Base-by-base conservation (phyloP, 2,888 invertebrate species). In the Seira sanloemensis region DNA sequence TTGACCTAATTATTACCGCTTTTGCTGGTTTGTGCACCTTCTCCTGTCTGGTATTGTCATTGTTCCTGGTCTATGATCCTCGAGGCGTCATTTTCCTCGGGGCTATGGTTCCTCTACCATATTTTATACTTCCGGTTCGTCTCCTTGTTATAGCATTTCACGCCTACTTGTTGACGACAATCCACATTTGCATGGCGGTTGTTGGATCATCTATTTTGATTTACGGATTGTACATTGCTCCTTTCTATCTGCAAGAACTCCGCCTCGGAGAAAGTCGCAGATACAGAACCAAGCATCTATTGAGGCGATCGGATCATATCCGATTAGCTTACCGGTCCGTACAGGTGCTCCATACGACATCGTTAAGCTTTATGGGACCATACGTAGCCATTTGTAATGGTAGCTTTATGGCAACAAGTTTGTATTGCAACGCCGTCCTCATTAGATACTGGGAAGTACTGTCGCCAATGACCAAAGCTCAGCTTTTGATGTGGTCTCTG, bases 61-160 rank as follows among this genome's bases (percentile, higher is more conserved):
- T 9, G n/a, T n/a, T 75, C 4, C n/a, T 75, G 5, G 1, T 75
- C 7, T 75, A 75, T 21, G 75, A 75, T 23, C 37, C 62, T 1
- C 18, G 62, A 2, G 37, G 2, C n/a, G 16, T 75, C 12, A 46
- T 75, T 37, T 75, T 66, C 37, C 23, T 75, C 2, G 75, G 75
- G 1, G 75, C 27, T 4, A 26, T 75, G 1, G 24, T 75, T 0
- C 75, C 75, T 18, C 0, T 0, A 5, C 1, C 27, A 23, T 46
- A 65, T 37, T 75, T 37, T 7, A 21, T n/a, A 12, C 16, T 21
- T 1, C 66, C 75, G 27, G 46, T 75, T 4, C 66, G 66, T 9
- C n/a, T 75, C 12, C 18, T 75, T 1, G 19, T 75, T 62, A 37
- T 65, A 1, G 0, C 23, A 1, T 75, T 54, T 25, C 75, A 75